These are phyloP conservation scores for Sycophila texana DNA, from an alignment of 2,888 invertebrate species.

Conservation along the genomic window DNA sequence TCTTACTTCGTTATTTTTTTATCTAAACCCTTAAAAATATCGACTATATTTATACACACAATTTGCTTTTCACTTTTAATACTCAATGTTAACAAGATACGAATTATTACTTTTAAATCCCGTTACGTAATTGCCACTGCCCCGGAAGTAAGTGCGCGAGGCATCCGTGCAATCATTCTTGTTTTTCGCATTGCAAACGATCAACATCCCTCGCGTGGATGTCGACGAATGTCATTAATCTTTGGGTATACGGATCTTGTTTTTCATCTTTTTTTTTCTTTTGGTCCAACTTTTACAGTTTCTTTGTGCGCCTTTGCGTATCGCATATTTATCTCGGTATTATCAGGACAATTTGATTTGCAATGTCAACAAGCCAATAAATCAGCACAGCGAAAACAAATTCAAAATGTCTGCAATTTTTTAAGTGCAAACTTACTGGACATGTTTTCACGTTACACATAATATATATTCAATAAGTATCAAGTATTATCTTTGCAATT, in stretches of 20 bases:
- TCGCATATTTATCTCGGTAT: constrained; percentile 6
- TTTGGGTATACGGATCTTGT: constrained; percentile 21
- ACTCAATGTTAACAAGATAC: constrained; percentile 35
- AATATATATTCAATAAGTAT: neutral
- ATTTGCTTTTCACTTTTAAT: constrained; percentile 19
- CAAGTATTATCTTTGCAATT: constrained; percentile 13
- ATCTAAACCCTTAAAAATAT: constrained; percentile 26
- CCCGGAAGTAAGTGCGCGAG: constrained; percentile 20
- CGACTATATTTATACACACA: constrained; percentile 42
- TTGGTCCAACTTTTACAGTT: constrained; percentile 49
- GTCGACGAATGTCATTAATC: constrained; percentile 2
- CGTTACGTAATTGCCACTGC: neutral
- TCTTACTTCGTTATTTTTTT: constrained; percentile 8
- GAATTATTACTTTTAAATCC: constrained; percentile 28
- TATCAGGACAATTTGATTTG: constrained; percentile 20
- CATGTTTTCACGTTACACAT: constrained; percentile 1
- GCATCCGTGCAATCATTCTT: constrained; percentile 26
- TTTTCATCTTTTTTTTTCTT: constrained; percentile 27
- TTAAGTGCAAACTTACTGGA: too few relatives aligned
- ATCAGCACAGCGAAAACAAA: neutral
- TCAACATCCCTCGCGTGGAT: neutral
- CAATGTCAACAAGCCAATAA: constrained; percentile 21
- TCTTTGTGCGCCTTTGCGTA: constrained; percentile 51
- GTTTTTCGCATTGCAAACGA: neutral
- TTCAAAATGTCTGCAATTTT: neutral